Evolutionary conservation across 1,140 invertebrate species (phyloP), one percentile per base, ranked within the genome.

Genomic region (Drosophila lacertosa): DNA sequence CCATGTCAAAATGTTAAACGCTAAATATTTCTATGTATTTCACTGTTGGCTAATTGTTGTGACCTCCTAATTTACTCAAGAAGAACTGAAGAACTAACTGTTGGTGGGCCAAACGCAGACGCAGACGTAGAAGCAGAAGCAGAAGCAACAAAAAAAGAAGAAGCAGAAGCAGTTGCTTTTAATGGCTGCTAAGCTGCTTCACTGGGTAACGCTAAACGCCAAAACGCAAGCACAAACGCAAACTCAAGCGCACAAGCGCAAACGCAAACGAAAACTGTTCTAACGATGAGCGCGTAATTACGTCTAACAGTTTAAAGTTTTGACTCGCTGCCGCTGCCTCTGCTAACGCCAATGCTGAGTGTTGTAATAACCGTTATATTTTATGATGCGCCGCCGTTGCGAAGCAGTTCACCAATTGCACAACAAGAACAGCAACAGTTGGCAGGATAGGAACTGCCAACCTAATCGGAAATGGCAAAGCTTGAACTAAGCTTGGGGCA

Each of bases 41-140:
- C 81, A 89, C 89, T 90, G 75, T 89, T 90, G 89, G 89, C 89
- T 90, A 90, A 90, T 90, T 90, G 86, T 76, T 90, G 75, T 90
- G 89, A 90, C 89, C 89, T 90, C 89, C 77, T 90, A 90, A 90
- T 90, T 89, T 90, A 90, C 89, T 90, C 81, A 89, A 88, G 84
- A 88, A 88, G 78, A 88, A 86, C 82, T 57, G 74, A 75, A 63
- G 59, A 77, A 59, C 64, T 40, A 40, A 48, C 57, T 55, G 40
- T 18, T 51, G 47, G 37, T 55, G 45, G 59, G 37, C 57, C n/a
- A n/a, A n/a, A n/a, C n/a, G n/a, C n/a, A n/a, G n/a, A n/a, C n/a
- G n/a, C n/a, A n/a, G n/a, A n/a, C n/a, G n/a, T n/a, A 42, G 24
- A 15, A 40, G 35, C 29, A 44, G 63, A 29, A 35, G 39, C 68